Evolutionary conservation across 2,888 invertebrate species (phyloP).

Genomic region (Lydus trimaculatus): DNA sequence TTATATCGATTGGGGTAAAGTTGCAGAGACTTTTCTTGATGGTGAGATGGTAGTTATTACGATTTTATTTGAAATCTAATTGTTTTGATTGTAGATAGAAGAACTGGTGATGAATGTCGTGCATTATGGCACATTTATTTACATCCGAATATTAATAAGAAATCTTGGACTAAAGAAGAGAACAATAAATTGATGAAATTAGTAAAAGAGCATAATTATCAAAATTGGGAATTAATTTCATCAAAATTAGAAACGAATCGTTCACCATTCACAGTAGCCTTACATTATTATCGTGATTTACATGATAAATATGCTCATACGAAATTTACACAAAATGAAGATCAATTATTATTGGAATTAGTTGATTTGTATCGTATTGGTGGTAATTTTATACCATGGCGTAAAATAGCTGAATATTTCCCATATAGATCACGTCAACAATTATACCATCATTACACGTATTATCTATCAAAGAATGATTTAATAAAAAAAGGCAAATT

Average conservation of each 20-base stretch:
- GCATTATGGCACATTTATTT: slow-evolving; percentile 76
- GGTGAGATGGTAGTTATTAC: slow-evolving; percentile 29
- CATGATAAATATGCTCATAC: slow-evolving; percentile 46
- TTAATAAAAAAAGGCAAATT: slow-evolving; percentile 68
- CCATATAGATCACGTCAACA: slow-evolving; percentile 70
- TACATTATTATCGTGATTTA: slow-evolving; percentile 68
- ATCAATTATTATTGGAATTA: slow-evolving; percentile 68
- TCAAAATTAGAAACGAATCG: slow-evolving; percentile 65
- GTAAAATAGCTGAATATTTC: slow-evolving; percentile 70
- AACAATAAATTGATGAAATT: slow-evolving; percentile 58
- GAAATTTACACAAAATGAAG: slow-evolving; percentile 75
- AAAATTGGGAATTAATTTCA: slow-evolving; percentile 75
- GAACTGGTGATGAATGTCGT: slow-evolving; percentile 69
- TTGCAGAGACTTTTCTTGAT: slow-evolving; percentile 60
- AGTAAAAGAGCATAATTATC: slow-evolving; percentile 59
- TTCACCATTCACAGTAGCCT: slow-evolving; percentile 74
- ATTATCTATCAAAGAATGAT: slow-evolving; percentile 59
- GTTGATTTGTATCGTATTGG: slow-evolving; percentile 71
- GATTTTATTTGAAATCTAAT: slow-evolving; percentile 18
- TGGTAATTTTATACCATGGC: slow-evolving; percentile 78
- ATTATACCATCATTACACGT: slow-evolving; percentile 67
- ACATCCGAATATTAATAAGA: slow-evolving; percentile 72
- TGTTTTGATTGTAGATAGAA: slow-evolving; percentile 62
- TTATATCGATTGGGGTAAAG: slow-evolving; percentile 68
- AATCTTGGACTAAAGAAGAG: slow-evolving; percentile 64